A percentile compares a stretch with the other conserved stretches of the same genome.
These are phyloP conservation scores for Chionoecetes opilio DNA, from an alignment of 1,140 invertebrate species.

Conservation along the genomic window DNA sequence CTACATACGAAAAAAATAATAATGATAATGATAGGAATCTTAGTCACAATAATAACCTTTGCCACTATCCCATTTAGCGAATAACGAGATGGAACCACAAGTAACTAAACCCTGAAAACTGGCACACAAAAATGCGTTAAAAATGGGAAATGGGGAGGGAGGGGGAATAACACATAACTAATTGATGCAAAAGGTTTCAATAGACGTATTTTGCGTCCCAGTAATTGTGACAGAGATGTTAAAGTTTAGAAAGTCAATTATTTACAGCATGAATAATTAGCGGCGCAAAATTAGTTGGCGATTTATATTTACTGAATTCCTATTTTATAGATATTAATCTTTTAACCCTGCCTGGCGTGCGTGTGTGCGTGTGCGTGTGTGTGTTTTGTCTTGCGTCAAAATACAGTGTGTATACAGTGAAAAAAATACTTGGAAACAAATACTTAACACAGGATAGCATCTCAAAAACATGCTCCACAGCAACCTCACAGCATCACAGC, in stretches of 20 bases:
- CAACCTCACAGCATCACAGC: no score
- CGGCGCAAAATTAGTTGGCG: neutral
- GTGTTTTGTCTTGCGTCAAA: neutral
- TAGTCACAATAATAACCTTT: no score
- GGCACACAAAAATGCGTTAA: no score
- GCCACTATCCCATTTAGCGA: no score
- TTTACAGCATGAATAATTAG: neutral
- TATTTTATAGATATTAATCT: conserved; percentile 14
- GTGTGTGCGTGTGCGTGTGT: conserved; percentile 25
- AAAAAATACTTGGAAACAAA: no score
- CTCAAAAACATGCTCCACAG: no score
- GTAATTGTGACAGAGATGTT: neutral
- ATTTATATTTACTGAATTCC: neutral
- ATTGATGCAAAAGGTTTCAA: neutral
- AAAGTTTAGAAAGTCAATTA: neutral
- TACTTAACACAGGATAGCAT: no score
- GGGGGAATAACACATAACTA: neutral
- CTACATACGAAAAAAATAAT: no score
- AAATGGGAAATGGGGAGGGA: neutral
- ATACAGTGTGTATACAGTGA: neutral
- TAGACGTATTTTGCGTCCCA: neutral
- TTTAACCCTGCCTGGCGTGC: neutral
- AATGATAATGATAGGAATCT: no score
- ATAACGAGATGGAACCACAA: no score
- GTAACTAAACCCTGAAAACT: no score